A percentile compares a stretch with the other conserved stretches of the same genome.
These are phyloP conservation scores for Neodiprion virginianus DNA, from an alignment of 1,140 invertebrate species.

Conservation along the genomic window DNA sequence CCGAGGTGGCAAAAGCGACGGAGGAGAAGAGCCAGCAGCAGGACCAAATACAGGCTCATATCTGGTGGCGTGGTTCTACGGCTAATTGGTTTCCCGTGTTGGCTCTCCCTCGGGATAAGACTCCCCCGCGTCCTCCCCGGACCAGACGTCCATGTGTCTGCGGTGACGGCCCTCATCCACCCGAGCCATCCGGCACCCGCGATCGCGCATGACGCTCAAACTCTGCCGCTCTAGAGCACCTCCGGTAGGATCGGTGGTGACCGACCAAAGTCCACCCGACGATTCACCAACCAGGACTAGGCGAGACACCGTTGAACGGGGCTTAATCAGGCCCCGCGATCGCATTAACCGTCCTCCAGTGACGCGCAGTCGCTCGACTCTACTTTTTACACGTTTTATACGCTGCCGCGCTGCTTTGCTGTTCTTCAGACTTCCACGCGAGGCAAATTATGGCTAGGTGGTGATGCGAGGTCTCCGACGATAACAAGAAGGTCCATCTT, in stretches of 20 bases:
- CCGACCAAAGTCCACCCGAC: too few relatives aligned
- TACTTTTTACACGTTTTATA: neutral
- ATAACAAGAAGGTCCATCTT: too few relatives aligned
- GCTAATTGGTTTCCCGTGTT: constrained; percentile 63
- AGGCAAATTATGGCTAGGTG: too few relatives aligned
- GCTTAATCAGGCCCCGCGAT: constrained; percentile 56
- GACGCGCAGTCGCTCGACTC: constrained; percentile 40
- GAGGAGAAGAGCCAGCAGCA: neutral
- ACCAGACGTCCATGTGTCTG: constrained; percentile 21
- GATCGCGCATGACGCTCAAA: too few relatives aligned
- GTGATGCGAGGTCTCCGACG: too few relatives aligned
- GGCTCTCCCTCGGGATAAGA: constrained; percentile 55
- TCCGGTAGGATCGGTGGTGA: too few relatives aligned
- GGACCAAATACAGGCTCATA: constrained; percentile 39
- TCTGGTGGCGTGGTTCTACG: constrained; percentile 45
- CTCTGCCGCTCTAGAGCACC: too few relatives aligned
- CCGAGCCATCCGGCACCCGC: neutral
- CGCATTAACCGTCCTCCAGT: constrained; percentile 57
- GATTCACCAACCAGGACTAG: too few relatives aligned
- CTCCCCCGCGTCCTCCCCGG: constrained; percentile 21
- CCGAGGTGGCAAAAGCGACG: neutral
- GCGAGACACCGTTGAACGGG: too few relatives aligned
- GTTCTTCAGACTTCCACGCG: too few relatives aligned
- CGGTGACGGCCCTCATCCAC: constrained; percentile 29
- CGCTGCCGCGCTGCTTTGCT: neutral